Base-by-base conservation (phyloP, 2,113 vertebrate genomes). In the Triplophysa tibetana region DNA sequence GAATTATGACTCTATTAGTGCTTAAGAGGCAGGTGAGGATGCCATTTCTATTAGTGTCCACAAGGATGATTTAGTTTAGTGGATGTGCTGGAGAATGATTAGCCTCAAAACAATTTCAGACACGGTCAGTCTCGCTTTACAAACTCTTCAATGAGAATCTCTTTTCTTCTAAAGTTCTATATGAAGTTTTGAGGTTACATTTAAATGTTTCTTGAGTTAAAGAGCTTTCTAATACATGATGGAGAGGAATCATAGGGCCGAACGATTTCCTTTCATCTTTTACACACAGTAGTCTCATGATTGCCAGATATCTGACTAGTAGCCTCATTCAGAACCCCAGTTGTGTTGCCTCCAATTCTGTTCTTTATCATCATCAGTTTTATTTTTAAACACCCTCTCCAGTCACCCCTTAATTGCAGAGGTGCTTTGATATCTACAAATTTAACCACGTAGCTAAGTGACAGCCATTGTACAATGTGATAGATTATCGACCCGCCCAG, bases 321-420 rank as follows among this genome's bases (percentile, higher is more conserved):
- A 38, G 50, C 69, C 69, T 56, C 48, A 19, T 73, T 58, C 52
- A 41, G 58, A 58, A 33, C 50, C 26, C 26, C 4, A 38, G 52
- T 58, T 33, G 26, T 17, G 26, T 56, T 26, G 52, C 52, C 52
- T 24, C 50, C 60, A n/a, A 23, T 58, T 54, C 9, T 41, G 5
- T 65, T 33, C 24, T 52, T 43, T 52, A 19, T 61, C n/a, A n/a
- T 66, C 26, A 21, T 65, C 17, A 67, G 43, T 65, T 66, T 81
- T 78, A 58, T 78, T 80, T 81, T 67, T 75, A 63, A 78, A 69
- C 23, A 29, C 79, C 23, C 38, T 12, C 45, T 76, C 21, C 26
- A 33, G 10, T 26, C 52, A 24, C 23, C 70, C 78, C 29, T 78
- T 81, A 78, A 84, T 78, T 81, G 79, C 56, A 48, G 79, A 58